A percentile compares a stretch with the other conserved stretches of the same genome.
Evolutionary conservation across 2,113 vertebrate species (phyloP).

Genomic region (Murina feae): DNA sequence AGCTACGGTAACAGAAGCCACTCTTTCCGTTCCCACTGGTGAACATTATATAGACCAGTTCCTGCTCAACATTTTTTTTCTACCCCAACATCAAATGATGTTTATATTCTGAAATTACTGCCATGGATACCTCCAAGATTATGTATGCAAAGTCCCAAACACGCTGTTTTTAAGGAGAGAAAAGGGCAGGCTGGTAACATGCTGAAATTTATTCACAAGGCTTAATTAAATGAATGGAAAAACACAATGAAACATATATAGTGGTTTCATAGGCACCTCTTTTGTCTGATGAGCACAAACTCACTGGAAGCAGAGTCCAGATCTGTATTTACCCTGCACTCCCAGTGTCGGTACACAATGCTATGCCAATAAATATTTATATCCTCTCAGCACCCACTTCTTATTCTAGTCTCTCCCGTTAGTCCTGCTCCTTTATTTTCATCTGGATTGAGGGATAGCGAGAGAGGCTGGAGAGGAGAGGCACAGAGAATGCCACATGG

Average conservation of each 20-base stretch:
- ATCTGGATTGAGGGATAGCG: neutral
- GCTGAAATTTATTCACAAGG: neutral
- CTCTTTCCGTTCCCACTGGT: neutral
- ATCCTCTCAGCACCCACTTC: neutral
- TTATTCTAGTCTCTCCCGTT: neutral
- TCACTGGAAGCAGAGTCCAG: neutral
- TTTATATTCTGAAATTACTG: neutral
- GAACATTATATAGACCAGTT: neutral
- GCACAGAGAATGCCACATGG: neutral
- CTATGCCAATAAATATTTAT: neutral
- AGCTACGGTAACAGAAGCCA: neutral
- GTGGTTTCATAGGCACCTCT: neutral
- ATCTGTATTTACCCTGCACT: neutral
- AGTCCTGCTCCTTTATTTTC: neutral
- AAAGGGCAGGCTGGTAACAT: neutral
- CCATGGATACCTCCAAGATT: neutral
- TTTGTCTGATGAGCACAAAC: neutral
- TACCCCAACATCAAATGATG: neutral
- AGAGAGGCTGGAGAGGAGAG: neutral
- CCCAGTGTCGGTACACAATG: neutral
- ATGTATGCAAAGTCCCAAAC: neutral
- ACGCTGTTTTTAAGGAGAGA: neutral
- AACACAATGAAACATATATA: neutral
- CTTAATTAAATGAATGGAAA: slow-evolving; percentile 2
- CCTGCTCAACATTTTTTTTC: neutral